phyloP scores from a whole-genome alignment of 2,888 invertebrate species.

The Plusia festucae region DNA sequence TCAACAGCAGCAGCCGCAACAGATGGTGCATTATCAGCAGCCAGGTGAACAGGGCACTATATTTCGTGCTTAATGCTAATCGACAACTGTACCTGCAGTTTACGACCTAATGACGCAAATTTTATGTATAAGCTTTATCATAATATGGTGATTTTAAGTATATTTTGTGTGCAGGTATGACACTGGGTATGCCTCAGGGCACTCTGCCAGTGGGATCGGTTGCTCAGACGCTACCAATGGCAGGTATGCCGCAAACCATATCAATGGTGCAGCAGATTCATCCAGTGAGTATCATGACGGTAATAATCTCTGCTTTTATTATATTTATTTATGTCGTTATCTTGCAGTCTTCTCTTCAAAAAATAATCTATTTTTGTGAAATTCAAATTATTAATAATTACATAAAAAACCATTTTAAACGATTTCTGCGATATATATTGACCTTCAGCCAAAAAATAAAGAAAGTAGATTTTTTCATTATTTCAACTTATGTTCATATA shows the following conservation, averaged over 20 bases:
- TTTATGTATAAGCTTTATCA: not conserved
- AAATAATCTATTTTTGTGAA: not conserved
- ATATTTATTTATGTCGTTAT: slow-evolving; percentile 26
- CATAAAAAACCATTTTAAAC: no score
- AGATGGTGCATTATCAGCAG: slow-evolving; percentile 80
- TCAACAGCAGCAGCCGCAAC: slow-evolving; percentile 85
- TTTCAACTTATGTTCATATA: no score
- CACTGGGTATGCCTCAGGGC: slow-evolving; percentile 89
- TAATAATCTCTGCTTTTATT: slow-evolving; percentile 28
- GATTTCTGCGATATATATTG: no score
- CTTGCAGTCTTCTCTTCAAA: not conserved
- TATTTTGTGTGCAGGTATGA: slow-evolving; percentile 83
- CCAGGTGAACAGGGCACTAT: slow-evolving; percentile 66
- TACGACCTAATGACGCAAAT: not conserved
- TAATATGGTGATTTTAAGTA: not conserved
- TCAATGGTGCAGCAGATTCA: slow-evolving; percentile 90
- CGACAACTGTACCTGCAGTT: not conserved
- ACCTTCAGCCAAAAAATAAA: no score
- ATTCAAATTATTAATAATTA: no score
- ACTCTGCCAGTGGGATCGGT: slow-evolving; percentile 92
- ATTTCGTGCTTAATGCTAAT: not conserved
- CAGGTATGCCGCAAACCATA: slow-evolving; percentile 88
- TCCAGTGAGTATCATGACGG: slow-evolving; percentile 80
- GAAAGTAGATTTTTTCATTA: no score
- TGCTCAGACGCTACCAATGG: slow-evolving; percentile 84